Evolutionary conservation across 2,113 vertebrate genomes (phyloP), one percentile per base, ranked within the genome.

Genomic region (Trogon melanurus): DNA sequence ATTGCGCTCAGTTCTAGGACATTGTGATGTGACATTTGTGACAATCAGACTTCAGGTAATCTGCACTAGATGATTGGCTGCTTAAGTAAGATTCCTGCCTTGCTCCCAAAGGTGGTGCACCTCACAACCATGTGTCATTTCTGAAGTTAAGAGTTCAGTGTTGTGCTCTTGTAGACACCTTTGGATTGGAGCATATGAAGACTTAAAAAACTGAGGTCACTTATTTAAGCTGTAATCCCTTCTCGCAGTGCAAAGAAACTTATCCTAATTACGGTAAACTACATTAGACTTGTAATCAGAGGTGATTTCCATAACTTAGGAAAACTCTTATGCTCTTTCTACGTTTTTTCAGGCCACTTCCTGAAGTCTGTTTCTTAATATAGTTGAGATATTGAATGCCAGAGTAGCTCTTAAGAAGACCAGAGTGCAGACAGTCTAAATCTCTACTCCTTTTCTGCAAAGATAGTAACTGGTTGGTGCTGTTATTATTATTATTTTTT

Each of bases 51-150:
- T 65, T 60, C 7, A 50, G 11, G 66, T 48, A 80, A 44, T 38
- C 34, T 56, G 38, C 30, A 3, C 32, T 71, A 62, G 48, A 8
- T 79, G 20, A 9, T 38, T 84, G 29, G 6, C n/a, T 93, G 30
- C 54, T 44, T 53, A 29, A 85, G 18, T 23, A 41, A 61, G 17
- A 38, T 58, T 78, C 13, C 53, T 56, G 26, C 57, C 85, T 72
- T 0, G 0, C 21, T 88, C 53, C 34, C 13, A 3, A 21, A 69
- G 19, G 16, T 62, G 19, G 16, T 62, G 44, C 25, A 6, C 26
- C 15, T 32, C 16, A 17, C n/a, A 53, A 6, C 29, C 10, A 4
- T 9, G 2, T 29, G 7, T 23, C 60, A 21, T 27, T 32, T 20
- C 69, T 61, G 36, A 64, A 80, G 50, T 54, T n/a, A 61, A 58